These are phyloP conservation scores for Scylla paramamosain DNA, from an alignment of 1,140 invertebrate species.

Conservation along the genomic window DNA sequence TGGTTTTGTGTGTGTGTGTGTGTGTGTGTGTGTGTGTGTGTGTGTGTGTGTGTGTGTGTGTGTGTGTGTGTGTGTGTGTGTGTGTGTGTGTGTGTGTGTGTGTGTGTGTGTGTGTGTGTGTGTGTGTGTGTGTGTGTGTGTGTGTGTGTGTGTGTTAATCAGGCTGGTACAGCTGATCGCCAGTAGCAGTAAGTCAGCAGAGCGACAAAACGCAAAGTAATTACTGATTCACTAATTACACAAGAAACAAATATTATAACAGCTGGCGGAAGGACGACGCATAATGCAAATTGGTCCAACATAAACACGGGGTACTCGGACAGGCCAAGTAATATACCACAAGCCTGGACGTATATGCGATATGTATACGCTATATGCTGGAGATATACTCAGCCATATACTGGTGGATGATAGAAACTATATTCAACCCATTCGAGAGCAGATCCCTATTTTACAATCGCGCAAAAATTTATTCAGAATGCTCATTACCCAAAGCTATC, in stretches of 20 bases:
- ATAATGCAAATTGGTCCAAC: conserved; percentile 70
- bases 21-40: conserved; percentile 55
- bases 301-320: conserved; percentile 61
- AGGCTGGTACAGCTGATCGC: neutral
- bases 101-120: conserved; percentile 5
- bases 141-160: conserved; percentile 12
- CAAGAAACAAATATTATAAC: conserved; percentile 59
- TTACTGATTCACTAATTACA: conserved; percentile 53
- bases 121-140: conserved; percentile 39
- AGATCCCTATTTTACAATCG: conserved; percentile 73
- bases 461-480: conserved; percentile 73
- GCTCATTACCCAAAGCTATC: conserved; percentile 74
- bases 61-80: conserved; percentile 43
- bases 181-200: neutral
- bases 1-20: conserved; percentile 41
- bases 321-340: conserved; percentile 73
- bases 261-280: conserved; percentile 39
- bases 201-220: conserved; percentile 39
- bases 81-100: conserved; percentile 29
- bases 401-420: conserved; percentile 63
- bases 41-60: conserved; percentile 59
- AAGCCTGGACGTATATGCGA: conserved; percentile 70
- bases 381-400: conserved; percentile 63
- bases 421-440: conserved; percentile 42
- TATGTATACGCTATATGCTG: conserved; percentile 61